Conservation (phyloP, 2,113 vertebrate species). For the Equus quagga region DNA sequence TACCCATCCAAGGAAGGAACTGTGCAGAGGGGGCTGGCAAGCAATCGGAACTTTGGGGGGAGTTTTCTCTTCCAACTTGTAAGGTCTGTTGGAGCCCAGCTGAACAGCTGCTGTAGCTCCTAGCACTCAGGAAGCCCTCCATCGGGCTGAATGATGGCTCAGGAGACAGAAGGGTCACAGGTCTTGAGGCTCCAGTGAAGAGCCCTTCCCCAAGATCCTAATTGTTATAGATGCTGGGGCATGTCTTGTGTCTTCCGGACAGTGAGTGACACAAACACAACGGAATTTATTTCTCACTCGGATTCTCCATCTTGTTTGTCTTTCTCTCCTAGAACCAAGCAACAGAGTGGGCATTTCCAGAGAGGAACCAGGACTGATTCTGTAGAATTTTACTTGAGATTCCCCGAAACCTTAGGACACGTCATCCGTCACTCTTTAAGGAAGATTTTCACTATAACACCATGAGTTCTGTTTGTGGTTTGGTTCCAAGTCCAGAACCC, state of each 20-base stretch:
- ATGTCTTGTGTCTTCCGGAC: slow-evolving; percentile 45
- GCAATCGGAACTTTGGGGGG: not conserved
- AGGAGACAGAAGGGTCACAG: slow-evolving; percentile 68
- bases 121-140: slow-evolving; percentile 44
- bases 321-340: not conserved
- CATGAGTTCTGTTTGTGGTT: not conserved
- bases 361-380: not conserved
- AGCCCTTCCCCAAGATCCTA: slow-evolving; percentile 56
- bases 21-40: rapidly evolving
- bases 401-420: not conserved
- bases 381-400: not conserved
- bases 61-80: not conserved
- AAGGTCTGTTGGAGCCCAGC: not conserved
- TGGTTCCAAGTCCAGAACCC: not conserved
- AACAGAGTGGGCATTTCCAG: not conserved
- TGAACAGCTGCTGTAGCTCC: slow-evolving; percentile 24
- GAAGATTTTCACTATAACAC: not conserved
- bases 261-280: slow-evolving; percentile 59
- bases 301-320: not conserved
- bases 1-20: not conserved
- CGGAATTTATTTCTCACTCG: not conserved
- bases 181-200: slow-evolving; percentile 39
- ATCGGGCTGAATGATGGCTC: slow-evolving; percentile 68
- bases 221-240: not conserved
- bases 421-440: not conserved